phyloP scores from a whole-genome alignment of 2,113 vertebrate species.

The Oceanodroma tethys region DNA sequence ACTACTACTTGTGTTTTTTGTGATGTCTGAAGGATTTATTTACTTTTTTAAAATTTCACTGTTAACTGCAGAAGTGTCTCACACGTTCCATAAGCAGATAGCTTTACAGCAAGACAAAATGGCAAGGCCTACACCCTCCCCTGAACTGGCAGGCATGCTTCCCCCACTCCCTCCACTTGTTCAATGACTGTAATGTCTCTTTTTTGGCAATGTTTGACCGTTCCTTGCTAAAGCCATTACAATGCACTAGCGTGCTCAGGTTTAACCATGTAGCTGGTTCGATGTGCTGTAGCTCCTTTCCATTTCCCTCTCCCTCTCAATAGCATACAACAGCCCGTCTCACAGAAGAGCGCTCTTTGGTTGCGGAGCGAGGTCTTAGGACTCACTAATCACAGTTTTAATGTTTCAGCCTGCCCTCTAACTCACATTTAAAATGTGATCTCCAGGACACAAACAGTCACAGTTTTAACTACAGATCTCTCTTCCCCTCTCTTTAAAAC shows the following conservation, averaged over 20 bases:
- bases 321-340: background rate
- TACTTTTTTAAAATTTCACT: background rate
- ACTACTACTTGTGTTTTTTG: background rate
- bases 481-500: background rate
- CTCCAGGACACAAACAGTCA: background rate
- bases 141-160: fast-evolving
- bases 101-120: background rate
- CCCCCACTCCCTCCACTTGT: background rate
- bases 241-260: background rate
- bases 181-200: background rate
- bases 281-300: fast-evolving
- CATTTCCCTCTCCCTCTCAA: background rate
- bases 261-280: background rate
- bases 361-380: background rate
- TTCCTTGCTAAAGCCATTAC: background rate
- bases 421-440: background rate
- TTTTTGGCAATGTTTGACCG: background rate
- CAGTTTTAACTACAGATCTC: background rate
- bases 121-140: background rate
- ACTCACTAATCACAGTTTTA: background rate
- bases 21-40: background rate
- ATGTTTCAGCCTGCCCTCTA: background rate
- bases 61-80: background rate
- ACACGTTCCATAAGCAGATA: fast-evolving
- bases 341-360: background rate